A percentile compares a stretch with the other conserved stretches of the same genome.
Conservation (phyloP, 23 tunicate genomes). For the Ciona savignyi region DNA sequence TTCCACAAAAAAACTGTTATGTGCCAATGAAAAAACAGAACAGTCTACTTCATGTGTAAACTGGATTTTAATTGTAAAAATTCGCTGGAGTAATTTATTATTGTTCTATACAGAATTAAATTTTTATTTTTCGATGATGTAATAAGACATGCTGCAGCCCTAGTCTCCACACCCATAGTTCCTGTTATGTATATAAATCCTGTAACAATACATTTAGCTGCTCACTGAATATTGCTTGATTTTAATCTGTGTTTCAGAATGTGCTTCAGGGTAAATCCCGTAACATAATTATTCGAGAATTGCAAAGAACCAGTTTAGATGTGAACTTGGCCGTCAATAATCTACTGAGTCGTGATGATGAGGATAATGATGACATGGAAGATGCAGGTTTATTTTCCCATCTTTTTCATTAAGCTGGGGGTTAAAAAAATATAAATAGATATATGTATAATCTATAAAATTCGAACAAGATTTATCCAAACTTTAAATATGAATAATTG, state of each 20-base stretch:
- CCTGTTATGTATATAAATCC: neutral
- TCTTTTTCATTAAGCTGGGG: too few species aligned
- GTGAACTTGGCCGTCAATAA: conserved; percentile 98
- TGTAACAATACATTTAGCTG: neutral
- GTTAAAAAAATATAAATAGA: too few species aligned
- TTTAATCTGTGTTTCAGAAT: conserved; percentile 23
- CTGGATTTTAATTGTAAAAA: too few species aligned
- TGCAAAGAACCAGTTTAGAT: conserved; percentile 84
- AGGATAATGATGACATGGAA: conserved; percentile 88
- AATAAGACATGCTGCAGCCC: neutral
- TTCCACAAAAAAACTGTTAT: too few species aligned
- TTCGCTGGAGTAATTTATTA: too few species aligned
- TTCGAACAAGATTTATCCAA: too few species aligned
- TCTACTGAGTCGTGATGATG: conserved; percentile 96
- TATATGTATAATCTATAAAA: too few species aligned
- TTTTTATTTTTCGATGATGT: neutral
- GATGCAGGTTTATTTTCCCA: conserved; percentile 50
- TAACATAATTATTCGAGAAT: conserved; percentile 47
- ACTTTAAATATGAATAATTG: too few species aligned
- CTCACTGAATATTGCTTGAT: neutral
- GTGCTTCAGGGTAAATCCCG: conserved; percentile 86
- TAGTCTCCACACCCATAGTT: neutral
- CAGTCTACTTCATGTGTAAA: too few species aligned
- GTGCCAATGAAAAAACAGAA: too few species aligned
- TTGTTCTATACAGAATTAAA: too few species aligned